Evolutionary conservation across 2,797 vertebrate genomes (phyloP), one percentile per base, ranked within the genome.

Genomic region (Anableps anableps): DNA sequence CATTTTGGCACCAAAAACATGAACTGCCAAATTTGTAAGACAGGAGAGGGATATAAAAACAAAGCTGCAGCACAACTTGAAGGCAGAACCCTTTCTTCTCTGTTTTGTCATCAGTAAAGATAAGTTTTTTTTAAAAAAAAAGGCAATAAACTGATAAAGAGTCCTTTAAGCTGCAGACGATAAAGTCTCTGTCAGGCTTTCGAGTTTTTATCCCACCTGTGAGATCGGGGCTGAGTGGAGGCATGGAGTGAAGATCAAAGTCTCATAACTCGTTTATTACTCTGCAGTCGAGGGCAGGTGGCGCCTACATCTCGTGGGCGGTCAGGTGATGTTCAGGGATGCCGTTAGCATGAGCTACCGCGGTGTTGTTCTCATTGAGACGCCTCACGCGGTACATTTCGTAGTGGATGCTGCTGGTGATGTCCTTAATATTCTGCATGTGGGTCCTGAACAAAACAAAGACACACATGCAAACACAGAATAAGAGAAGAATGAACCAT

Each of bases 351-450:
- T 96, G 94, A 78, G 86, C 89, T 90, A 79, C 89, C 93, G 89
- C 88, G 0, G 93, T 94, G 93, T 96, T 96, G 74, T 94, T 96
- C 90, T 99, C 98, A 0, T 98, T 98, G 91, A 99, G 97, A 74
- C 98, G 97, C 78, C 97, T 96, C 77, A 99, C 97, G 0, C 98
- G 97, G 91, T 99, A 99, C 84, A 98, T 97, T 92, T 99, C 98
- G 1, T 99, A 99, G 93, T 99, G 98, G 95, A 99, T 99, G 95
- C 95, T 97, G 96, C 98, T 98, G 95, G 98, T 99, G 91, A 99
- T 99, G 93, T 99, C 98, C 93, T 99, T 99, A 81, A 99, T 98
- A 94, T 99, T 99, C 95, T 99, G 98, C 98, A 99, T 99, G 92
- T 99, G 98, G 58, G 97, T 98, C 96, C 98, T 99, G 93, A 0